Conservation (phyloP, 2,113 vertebrate genomes). For the Plecturocebus donacophilus region DNA sequence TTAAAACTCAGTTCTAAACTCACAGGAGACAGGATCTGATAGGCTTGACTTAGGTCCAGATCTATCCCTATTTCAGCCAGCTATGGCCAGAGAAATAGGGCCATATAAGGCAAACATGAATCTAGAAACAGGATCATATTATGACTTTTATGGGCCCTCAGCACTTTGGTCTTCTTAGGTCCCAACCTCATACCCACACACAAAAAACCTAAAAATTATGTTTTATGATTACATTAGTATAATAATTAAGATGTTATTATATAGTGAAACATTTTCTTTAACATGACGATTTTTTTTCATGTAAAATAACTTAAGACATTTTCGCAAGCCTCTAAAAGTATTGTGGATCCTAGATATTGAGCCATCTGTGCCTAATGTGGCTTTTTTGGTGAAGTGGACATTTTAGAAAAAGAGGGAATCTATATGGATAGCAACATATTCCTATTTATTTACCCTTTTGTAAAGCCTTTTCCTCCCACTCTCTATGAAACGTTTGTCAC, state of each 20-base stretch:
- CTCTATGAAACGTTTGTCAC: background rate
- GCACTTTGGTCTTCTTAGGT: background rate
- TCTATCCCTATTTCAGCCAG: background rate
- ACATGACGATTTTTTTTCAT: background rate
- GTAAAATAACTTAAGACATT: background rate
- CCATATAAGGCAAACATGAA: background rate
- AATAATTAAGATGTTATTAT: background rate
- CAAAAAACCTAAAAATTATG: background rate
- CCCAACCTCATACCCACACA: background rate
- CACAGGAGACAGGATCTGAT: background rate
- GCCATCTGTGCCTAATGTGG: background rate
- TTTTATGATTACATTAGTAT: background rate
- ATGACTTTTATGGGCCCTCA: background rate
- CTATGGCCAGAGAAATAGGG: background rate
- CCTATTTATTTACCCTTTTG: background rate
- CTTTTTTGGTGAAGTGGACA: background rate
- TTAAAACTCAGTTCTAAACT: background rate
- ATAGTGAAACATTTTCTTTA: background rate
- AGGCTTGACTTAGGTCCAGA: background rate
- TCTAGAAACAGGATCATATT: background rate
- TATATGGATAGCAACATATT: background rate
- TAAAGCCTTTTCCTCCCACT: background rate
- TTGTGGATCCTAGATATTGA: background rate
- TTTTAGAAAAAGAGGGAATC: background rate
- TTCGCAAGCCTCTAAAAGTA: background rate